These are phyloP conservation scores for Andrena minutula DNA, from an alignment of 2,888 invertebrate species.

Conservation along the genomic window DNA sequence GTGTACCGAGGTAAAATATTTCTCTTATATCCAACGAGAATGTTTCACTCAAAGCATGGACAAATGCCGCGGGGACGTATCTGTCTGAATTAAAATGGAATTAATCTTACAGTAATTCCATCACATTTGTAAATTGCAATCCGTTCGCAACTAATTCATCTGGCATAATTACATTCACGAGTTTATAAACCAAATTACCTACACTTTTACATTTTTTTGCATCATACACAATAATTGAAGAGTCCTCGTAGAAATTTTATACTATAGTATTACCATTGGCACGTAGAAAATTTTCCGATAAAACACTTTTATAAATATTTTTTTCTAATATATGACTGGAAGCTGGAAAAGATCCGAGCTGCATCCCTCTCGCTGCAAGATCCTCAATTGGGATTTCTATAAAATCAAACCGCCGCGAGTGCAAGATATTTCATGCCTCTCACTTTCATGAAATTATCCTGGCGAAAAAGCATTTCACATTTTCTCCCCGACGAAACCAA, in stretches of 20 bases:
- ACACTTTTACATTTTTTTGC: too few relatives aligned
- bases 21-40: background rate
- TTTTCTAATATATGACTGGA: too few relatives aligned
- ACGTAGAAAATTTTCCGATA: too few relatives aligned
- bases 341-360: too few relatives aligned
- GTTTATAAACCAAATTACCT: too few relatives aligned
- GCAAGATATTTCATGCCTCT: background rate
- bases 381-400: background rate
- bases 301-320: too few relatives aligned
- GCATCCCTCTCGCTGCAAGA: too few relatives aligned
- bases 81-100: background rate
- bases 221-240: too few relatives aligned
- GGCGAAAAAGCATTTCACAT: slow-evolving; percentile 20
- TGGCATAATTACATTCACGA: too few relatives aligned
- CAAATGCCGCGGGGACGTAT: background rate
- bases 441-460: slow-evolving; percentile 21
- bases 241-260: too few relatives aligned
- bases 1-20: background rate
- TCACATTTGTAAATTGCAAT: background rate
- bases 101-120: background rate
- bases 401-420: background rate
- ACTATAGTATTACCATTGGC: too few relatives aligned
- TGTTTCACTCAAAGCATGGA: background rate
- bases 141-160: slow-evolving; percentile 2
- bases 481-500: slow-evolving; percentile 6